Conservation (phyloP, 2,888 invertebrate species). For the Mimumesa dahlbomi region DNA sequence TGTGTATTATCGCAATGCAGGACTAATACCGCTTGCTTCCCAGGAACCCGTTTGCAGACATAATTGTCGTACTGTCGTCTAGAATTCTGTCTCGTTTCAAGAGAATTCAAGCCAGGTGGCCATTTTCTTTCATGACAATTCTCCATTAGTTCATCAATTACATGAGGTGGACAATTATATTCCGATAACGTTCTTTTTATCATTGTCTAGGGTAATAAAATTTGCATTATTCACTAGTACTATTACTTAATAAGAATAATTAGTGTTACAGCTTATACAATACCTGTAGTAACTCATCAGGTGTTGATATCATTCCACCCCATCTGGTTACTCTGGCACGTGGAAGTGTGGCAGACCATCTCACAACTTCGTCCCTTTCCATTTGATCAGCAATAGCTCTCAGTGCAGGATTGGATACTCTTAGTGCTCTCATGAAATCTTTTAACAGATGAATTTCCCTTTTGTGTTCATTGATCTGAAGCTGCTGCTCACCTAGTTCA, state of each 20-base stretch:
- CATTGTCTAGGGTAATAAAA: constrained; percentile 86
- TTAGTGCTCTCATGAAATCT: constrained; percentile 96
- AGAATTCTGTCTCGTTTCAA: constrained; percentile 97
- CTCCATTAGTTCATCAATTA: constrained; percentile 97
- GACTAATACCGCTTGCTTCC: constrained; percentile 97
- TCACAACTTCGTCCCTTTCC: constrained; percentile 95
- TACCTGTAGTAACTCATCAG: constrained; percentile 95
- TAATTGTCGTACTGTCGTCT: constrained; percentile 96
- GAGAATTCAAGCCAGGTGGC: constrained; percentile 95
- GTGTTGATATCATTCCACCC: constrained; percentile 99
- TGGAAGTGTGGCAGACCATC: constrained; percentile 92
- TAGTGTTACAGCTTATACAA: not conserved
- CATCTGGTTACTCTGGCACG: constrained; percentile 95
- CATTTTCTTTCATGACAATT: constrained; percentile 98
- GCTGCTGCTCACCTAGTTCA: constrained; percentile 91
- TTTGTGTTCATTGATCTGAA: constrained; percentile 94
- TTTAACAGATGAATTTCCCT: constrained; percentile 93
- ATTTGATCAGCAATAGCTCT: constrained; percentile 95
- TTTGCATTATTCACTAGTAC: not conserved
- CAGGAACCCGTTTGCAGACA: constrained; percentile 95
- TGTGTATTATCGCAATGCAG: constrained; percentile 97
- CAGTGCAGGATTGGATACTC: constrained; percentile 95
- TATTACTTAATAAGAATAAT: not conserved
- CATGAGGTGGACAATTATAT: constrained; percentile 96
- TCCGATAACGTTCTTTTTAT: constrained; percentile 96